Evolutionary conservation across 2,797 vertebrate species (phyloP), one percentile per base, ranked within the genome.

Genomic region (Hippocampus kuda): DNA sequence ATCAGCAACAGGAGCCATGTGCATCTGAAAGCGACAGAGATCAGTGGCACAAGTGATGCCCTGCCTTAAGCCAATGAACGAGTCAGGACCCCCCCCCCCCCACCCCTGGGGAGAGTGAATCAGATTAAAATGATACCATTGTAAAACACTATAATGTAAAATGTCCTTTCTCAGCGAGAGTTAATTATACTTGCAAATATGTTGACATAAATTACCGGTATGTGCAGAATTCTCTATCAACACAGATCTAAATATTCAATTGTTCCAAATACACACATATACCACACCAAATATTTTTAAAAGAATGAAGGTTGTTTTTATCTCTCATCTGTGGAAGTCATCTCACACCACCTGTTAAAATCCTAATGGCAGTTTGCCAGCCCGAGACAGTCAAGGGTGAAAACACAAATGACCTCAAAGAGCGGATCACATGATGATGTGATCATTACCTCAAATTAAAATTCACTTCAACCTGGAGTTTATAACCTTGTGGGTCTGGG

Each of bases 381-480:
- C 53, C 49, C 15, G 4, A 70, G 74, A 76, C 70, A 74, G 70
- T 41, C 51, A 72, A 84, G 71, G 76, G 51, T 72, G 75, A 72
- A 71, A 65, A 69, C 62, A 72, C 62, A 70, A 3, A 68, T 72
- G 60, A 79, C 77, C 69, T 79, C 74, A 76, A 72, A 73, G 62
- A 77, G 72, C 54, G 68, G 70, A 81, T 78, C 74, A 76, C 68
- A 44, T 59, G 59, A 79, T 75, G 68, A 81, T 74, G 66, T 68
- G 65, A 78, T 70, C 42, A 46, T 70, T 69, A 71, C 67, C 42
- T 72, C 18, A 71, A 64, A 82, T 81, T 81, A 70, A 67, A 79
- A 72, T 68, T 79, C 68, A 72, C 72, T 80, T 75, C 22, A 2
- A 54, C 59, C 62, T 57, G 22, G 46, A 77, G 68, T 77, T 77